These are phyloP conservation scores for Caranx melampygus DNA, from an alignment of 2,113 vertebrate genomes.

Conservation along the genomic window DNA sequence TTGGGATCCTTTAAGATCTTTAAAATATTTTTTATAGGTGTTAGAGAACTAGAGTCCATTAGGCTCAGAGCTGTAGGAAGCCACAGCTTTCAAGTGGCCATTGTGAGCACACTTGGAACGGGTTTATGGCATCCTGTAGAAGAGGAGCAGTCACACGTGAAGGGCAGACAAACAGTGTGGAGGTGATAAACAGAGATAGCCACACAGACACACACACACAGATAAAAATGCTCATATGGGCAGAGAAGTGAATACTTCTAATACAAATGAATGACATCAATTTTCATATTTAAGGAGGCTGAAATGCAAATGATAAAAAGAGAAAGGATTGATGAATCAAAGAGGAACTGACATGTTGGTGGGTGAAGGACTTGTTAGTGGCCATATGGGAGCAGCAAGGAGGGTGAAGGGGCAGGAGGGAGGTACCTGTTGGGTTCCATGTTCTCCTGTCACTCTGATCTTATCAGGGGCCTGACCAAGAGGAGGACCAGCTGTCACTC, in stretches of 20 bases:
- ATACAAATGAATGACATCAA: constrained; percentile 6
- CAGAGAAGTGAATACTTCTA: neutral
- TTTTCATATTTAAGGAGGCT: neutral
- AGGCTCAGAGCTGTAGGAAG: constrained; percentile 58
- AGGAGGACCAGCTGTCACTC: constrained; percentile 83
- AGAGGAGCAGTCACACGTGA: constrained; percentile 64
- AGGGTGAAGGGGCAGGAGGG: constrained; percentile 54
- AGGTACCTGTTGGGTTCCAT: constrained; percentile 74
- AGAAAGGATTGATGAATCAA: neutral
- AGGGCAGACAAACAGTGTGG: constrained; percentile 56
- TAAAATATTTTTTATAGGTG: constrained; percentile 66
- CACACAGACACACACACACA: constrained; percentile 48
- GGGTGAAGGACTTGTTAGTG: constrained; percentile 62
- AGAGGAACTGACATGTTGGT: constrained; percentile 35
- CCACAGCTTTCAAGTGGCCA: constrained; percentile 67
- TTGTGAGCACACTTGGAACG: constrained; percentile 59
- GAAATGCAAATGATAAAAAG: neutral
- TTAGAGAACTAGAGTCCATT: constrained; percentile 63
- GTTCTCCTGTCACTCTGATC: constrained; percentile 80
- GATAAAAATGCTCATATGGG: constrained; percentile 38
- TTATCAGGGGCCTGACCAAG: constrained; percentile 80
- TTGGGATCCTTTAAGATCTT: constrained; percentile 32
- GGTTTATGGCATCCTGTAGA: constrained; percentile 73
- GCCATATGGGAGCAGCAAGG: constrained; percentile 74
- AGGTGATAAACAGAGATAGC: constrained; percentile 52